These are phyloP conservation scores for Diadophis punctatus DNA, from an alignment of 2,113 vertebrate species.

Conservation along the genomic window DNA sequence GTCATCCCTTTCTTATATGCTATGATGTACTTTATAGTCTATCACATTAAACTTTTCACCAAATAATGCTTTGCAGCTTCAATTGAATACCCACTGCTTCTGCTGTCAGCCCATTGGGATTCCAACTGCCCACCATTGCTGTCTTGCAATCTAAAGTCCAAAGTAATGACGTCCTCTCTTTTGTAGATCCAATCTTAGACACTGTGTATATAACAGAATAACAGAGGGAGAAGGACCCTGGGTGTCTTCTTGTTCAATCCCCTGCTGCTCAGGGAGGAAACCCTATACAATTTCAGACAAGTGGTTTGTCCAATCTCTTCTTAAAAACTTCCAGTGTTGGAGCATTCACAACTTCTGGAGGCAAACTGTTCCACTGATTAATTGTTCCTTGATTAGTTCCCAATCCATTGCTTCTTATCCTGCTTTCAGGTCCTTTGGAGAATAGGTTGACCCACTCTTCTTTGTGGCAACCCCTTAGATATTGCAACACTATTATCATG, in stretches of 20 bases:
- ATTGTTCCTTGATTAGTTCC: neutral
- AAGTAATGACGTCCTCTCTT: neutral
- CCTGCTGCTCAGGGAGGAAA: no score
- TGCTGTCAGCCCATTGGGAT: neutral
- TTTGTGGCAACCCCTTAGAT: neutral
- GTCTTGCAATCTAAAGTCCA: neutral
- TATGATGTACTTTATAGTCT: neutral
- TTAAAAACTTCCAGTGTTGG: neutral
- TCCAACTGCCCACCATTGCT: neutral
- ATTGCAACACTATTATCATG: neutral
- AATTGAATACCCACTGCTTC: neutral
- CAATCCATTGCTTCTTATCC: neutral
- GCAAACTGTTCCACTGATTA: neutral
- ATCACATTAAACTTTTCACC: neutral
- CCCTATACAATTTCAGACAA: neutral
- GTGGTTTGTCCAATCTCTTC: neutral
- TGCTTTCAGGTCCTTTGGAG: neutral
- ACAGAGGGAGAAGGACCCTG: neutral
- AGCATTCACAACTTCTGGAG: neutral
- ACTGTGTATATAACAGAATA: neutral
- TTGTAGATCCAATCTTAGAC: neutral
- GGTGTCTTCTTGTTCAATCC: neutral
- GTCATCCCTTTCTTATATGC: neutral
- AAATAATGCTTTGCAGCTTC: neutral
- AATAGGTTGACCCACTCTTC: no score